These are phyloP conservation scores for Steromphala cineraria DNA, from an alignment of 2,888 invertebrate species.

Conservation along the genomic window DNA sequence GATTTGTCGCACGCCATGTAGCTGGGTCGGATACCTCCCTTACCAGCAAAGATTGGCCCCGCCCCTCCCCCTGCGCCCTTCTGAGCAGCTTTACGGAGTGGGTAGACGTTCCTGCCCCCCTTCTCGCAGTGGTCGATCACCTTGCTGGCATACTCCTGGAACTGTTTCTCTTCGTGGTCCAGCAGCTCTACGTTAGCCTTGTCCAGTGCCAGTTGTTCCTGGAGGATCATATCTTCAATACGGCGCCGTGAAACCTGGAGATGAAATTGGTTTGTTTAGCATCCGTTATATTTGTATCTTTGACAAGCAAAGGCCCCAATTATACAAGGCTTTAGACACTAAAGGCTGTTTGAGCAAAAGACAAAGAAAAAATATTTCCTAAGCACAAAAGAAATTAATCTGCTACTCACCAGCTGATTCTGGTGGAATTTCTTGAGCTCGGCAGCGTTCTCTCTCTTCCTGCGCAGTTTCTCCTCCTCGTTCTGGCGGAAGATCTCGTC, in stretches of 20 bases:
- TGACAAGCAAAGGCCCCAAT: too few relatives aligned
- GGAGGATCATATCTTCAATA: slow-evolving; percentile 44
- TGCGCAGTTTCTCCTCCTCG: slow-evolving; percentile 67
- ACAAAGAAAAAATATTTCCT: too few relatives aligned
- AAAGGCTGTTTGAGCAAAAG: too few relatives aligned
- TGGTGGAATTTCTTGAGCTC: slow-evolving; percentile 61
- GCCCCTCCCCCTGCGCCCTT: slow-evolving; percentile 71
- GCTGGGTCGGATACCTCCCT: slow-evolving; percentile 72
- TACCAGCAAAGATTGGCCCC: slow-evolving; percentile 71
- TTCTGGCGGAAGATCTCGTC: slow-evolving; percentile 71
- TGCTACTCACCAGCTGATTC: slow-evolving; percentile 64
- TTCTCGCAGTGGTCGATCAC: slow-evolving; percentile 74
- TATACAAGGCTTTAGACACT: too few relatives aligned
- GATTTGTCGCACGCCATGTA: slow-evolving; percentile 72
- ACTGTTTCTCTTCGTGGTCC: slow-evolving; percentile 72
- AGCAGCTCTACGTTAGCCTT: slow-evolving; percentile 69
- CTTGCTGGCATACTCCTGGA: slow-evolving; percentile 73
- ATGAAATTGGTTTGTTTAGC: too few relatives aligned
- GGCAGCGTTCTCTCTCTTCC: slow-evolving; percentile 57
- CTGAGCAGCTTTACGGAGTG: slow-evolving; percentile 70
- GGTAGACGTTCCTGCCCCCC: slow-evolving; percentile 73
- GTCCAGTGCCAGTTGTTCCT: slow-evolving; percentile 61
- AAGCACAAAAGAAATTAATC: neutral
- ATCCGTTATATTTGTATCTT: too few relatives aligned
- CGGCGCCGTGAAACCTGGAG: slow-evolving; percentile 44